Conservation (phyloP, 2,888 invertebrate genomes). For the Apamea epomidion region DNA sequence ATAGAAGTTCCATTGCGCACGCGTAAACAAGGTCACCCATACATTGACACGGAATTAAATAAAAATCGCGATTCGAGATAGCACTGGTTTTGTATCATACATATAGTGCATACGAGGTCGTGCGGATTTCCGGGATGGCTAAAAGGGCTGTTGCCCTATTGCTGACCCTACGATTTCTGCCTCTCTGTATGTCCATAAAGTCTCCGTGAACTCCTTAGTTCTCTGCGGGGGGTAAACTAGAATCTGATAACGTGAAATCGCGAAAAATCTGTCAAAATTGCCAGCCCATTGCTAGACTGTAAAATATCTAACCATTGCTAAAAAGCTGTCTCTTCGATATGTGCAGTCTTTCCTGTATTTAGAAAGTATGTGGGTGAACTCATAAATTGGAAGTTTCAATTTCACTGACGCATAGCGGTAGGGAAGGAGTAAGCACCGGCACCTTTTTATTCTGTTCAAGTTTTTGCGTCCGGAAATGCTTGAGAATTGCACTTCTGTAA, state of each 20-base stretch:
- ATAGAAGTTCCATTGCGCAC: conserved; percentile 42
- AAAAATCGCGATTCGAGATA: conserved; percentile 18
- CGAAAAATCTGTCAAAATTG: neutral
- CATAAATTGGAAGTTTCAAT: neutral
- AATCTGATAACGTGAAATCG: neutral
- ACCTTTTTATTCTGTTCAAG: neutral
- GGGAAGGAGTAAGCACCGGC: neutral
- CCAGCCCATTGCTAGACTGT: neutral
- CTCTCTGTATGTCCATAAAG: neutral
- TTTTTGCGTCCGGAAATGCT: neutral
- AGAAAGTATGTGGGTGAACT: neutral
- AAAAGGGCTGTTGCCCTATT: neutral
- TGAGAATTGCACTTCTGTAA: conserved; percentile 34
- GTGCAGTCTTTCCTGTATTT: neutral
- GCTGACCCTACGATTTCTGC: neutral
- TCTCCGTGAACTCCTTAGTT: neutral
- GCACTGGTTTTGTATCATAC: neutral
- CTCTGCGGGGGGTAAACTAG: neutral
- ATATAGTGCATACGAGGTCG: neutral
- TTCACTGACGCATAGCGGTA: neutral
- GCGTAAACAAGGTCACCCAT: conserved; percentile 49
- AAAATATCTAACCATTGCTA: neutral
- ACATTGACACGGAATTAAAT: conserved; percentile 26
- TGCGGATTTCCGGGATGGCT: conserved; percentile 3
- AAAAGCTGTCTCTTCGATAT: neutral